Evolutionary conservation across 1,140 invertebrate genomes (phyloP), one percentile per base, ranked within the genome.

Genomic region (Matsumurasca onukii): DNA sequence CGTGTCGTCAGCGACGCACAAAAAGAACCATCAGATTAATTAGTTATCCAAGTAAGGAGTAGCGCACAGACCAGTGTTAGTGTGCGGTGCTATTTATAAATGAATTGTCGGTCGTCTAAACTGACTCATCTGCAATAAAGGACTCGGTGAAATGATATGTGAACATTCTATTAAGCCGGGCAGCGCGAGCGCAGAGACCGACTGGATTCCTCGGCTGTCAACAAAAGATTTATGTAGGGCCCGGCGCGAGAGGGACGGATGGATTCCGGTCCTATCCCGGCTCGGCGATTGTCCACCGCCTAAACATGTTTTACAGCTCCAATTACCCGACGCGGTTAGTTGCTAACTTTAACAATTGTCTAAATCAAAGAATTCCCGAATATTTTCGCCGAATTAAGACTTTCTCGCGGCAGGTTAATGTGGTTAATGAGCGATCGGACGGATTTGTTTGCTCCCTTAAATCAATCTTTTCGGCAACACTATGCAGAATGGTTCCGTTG

Each of bases 141-240:
- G 55, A 59, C 24, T 59, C 55, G 55, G 55, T 59, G 55, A 59
- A 59, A 59, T 59, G 55, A 59, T 59, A 59, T 59, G 55, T 59
- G 55, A 59, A 59, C 55, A 59, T 59, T 59, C 55, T 59, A 59
- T 59, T 59, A 59, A 27, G 55, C 55, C 22, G 55, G 24, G 55
- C 22, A 13, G 55, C 25, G 55, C 55, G 22, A 59, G 55, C 55
- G n/a, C 15, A 29, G 55, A 59, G 34, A 39, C 5, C 34, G 55
- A 59, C 55, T 59, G 55, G 55, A 59, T 59, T 59, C 55, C 55
- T 25, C 25, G 55, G 24, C 55, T 59, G 55, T 59, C 55, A 59
- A 59, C 55, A 29, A 59, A 59, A 59, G 55, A 59, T 59, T 59
- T 59, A 59, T 59, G 55, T 59, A 13, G 25, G 15, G 15, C 15